Percentiles rank a stretch among this genome's conserved stretches.
Conservation (phyloP, 2,797 vertebrate genomes). For the Halcyon smyrnensis region DNA sequence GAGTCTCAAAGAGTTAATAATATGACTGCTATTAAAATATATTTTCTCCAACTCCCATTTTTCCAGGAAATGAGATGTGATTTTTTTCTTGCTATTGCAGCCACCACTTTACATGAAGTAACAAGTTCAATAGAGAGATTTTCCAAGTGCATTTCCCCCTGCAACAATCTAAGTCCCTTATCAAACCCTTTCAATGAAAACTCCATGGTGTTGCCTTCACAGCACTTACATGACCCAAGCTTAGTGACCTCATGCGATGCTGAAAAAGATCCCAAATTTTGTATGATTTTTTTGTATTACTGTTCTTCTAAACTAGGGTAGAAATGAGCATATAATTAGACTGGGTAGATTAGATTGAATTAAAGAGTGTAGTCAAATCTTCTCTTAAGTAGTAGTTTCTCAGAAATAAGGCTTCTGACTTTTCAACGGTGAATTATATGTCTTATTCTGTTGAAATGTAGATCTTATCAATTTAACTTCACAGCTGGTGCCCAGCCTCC, state of each 20-base stretch:
- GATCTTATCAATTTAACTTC: constrained; percentile 48
- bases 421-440: constrained; percentile 45
- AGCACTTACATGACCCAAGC: not conserved
- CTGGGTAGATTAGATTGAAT: constrained; percentile 30
- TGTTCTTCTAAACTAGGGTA: not conserved
- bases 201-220: constrained; percentile 16
- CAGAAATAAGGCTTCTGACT: constrained; percentile 35
- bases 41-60: not conserved
- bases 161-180: not conserved
- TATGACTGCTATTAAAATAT: not conserved
- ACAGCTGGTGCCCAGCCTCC: constrained; percentile 19
- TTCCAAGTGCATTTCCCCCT: not conserved
- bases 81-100: constrained; percentile 10
- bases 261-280: constrained; percentile 45
- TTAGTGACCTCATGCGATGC: constrained; percentile 12
- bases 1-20: constrained; percentile 40
- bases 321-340: constrained; percentile 42
- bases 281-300: not conserved
- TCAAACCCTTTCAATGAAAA: constrained; percentile 38
- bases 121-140: not conserved
- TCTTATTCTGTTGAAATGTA: constrained; percentile 53
- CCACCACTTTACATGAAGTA: constrained; percentile 11
- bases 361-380: constrained; percentile 41
- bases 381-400: constrained; percentile 36
- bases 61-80: constrained; percentile 14